phyloP scores from a whole-genome alignment of 2,888 invertebrate genomes.

The Pemphredon lugubris region DNA sequence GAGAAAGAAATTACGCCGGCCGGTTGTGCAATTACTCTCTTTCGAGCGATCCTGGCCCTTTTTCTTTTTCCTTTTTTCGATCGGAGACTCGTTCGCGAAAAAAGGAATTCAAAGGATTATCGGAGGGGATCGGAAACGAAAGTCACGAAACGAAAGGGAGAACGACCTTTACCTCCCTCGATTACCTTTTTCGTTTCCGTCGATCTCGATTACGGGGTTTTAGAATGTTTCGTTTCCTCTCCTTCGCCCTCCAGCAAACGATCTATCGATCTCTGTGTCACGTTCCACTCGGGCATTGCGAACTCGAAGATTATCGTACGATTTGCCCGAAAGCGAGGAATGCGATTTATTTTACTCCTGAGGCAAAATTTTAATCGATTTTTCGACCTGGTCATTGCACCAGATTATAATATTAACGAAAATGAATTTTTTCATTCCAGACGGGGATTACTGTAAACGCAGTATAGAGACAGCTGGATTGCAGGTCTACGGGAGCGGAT shows the following conservation, averaged over 20 bases:
- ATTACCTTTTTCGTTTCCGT: constrained; percentile 53
- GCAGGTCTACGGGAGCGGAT: constrained; percentile 90
- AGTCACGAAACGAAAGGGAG: constrained; percentile 44
- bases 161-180: constrained; percentile 27
- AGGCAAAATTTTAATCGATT: too few species aligned
- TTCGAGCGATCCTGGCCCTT: constrained; percentile 18
- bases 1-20: constrained; percentile 31
- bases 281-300: constrained; percentile 5
- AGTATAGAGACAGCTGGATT: constrained; percentile 94
- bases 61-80: too few species aligned
- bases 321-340: not conserved
- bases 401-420: too few species aligned
- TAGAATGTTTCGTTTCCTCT: constrained; percentile 57
- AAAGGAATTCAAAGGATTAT: not conserved
- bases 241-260: constrained; percentile 21
- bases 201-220: constrained; percentile 65
- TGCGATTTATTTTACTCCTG: too few species aligned
- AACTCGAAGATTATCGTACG: not conserved
- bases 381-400: not conserved
- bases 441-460: constrained; percentile 94
- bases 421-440: constrained; percentile 67
- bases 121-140: constrained; percentile 10
- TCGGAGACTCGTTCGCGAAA: not conserved
- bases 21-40: constrained; percentile 58
- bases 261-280: constrained; percentile 20